Evolutionary conservation across 2,888 invertebrate genomes (phyloP).

Genomic region (Agriopis leucophaearia): DNA sequence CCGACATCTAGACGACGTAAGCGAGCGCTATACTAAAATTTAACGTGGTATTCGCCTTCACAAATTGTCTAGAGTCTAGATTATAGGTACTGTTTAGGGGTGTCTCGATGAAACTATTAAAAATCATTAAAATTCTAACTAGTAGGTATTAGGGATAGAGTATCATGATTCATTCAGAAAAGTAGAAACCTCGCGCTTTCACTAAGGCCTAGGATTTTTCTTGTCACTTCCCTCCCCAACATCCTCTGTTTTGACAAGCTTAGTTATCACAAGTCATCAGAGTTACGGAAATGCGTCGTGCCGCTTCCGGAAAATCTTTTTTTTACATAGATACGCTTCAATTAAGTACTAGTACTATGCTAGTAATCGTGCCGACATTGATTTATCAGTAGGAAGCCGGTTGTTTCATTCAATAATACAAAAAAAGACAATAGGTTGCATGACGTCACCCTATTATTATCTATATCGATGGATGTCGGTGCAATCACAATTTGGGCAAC

Average conservation of each 20-base stretch:
- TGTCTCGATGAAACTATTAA: not conserved
- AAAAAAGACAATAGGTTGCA: conserved; percentile 38
- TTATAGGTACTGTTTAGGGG: not conserved
- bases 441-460: conserved; percentile 46
- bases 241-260: not conserved
- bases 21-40: not conserved
- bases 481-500: conserved; percentile 64
- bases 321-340: conserved; percentile 4
- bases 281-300: conserved; percentile 16
- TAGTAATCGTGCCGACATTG: conserved; percentile 25
- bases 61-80: not conserved
- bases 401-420: conserved; percentile 42
- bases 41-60: not conserved
- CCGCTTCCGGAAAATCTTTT: conserved; percentile 10
- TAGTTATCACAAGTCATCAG: not conserved
- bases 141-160: not conserved
- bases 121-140: not conserved
- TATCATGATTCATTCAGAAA: conserved; percentile 1
- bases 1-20: not conserved
- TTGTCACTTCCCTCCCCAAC: not conserved
- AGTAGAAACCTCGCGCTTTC: conserved; percentile 6
- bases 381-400: conserved; percentile 41
- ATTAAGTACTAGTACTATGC: conserved; percentile 20
- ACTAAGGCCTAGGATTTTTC: conserved; percentile 11
- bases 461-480: conserved; percentile 27